A percentile compares a stretch with the other conserved stretches of the same genome.
These are phyloP conservation scores for Vanacampus margaritifer DNA, from an alignment of 2,113 vertebrate species.

Conservation along the genomic window DNA sequence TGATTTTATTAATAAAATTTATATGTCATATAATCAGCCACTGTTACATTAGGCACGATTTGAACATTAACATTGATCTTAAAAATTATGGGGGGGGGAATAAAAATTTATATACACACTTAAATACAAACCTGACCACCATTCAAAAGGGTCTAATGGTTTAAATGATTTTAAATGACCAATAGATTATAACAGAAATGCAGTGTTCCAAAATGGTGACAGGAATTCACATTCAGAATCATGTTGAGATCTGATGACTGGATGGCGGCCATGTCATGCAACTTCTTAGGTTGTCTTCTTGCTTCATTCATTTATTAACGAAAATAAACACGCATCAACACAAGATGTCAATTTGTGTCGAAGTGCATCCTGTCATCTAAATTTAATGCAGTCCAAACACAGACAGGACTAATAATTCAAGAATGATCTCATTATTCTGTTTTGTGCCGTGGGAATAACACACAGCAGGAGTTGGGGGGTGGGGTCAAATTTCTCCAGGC, in stretches of 20 bases:
- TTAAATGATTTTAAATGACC: background rate
- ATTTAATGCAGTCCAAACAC: background rate
- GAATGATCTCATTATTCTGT: background rate
- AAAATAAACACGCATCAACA: background rate
- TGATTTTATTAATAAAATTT: background rate
- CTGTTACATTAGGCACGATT: background rate
- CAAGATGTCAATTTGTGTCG: background rate
- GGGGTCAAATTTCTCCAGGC: conserved; percentile 6
- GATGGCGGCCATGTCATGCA: background rate
- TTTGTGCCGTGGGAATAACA: background rate
- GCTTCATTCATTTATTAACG: background rate
- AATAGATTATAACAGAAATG: background rate
- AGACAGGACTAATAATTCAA: background rate
- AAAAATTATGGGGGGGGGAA: no score
- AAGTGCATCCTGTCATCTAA: background rate
- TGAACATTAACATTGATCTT: background rate
- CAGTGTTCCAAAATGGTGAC: background rate
- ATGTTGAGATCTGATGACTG: background rate
- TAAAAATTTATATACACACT: background rate
- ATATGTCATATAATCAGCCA: background rate
- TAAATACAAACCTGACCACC: background rate
- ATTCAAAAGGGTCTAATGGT: no score
- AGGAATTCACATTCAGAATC: background rate
- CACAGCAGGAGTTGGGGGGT: background rate
- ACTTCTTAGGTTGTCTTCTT: background rate